Base-by-base conservation (phyloP, 2,113 vertebrate genomes). In the Eidolon helvum region DNA sequence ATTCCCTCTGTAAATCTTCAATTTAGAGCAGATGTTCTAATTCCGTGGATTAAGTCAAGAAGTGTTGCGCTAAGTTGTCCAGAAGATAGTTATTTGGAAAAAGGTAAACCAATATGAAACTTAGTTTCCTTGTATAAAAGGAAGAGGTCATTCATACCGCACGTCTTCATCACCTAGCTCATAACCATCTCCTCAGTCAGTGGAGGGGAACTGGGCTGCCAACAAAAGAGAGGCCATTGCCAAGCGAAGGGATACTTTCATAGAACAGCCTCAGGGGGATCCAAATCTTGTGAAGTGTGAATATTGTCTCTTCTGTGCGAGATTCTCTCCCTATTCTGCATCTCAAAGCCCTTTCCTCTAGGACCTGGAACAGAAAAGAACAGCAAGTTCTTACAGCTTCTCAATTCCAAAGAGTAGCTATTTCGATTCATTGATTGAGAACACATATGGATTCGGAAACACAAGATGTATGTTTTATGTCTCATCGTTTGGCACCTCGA, bases 21-120 rank as follows among this genome's bases (percentile, higher is more conserved):
- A 90, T 98, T 97, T 91, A 79, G 43, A 94, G 83, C 97, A 97
- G 91, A 97, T 98, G 97, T 98, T 98, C 90, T 95, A 91, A 98
- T 97, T 98, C 89, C 2, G 74, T 94, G 94, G 96, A 96, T 97
- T 97, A 96, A 97, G 93, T 87, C 82, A 95, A 69, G 93, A 95
- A 97, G 84, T 79, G 61, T 95, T 77, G 97, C 94, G 87, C 89
- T 97, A 82, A 96, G 45, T 94, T 91, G 93, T 91, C 88, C 96
- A 95, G 86, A 71, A 90, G 94, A 95, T 24, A 82, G 65, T 94
- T 45, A 94, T 45, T 96, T 83, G 75, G 94, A 71, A 93, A 96
- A 96, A 97, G 80, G 74, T 78, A 50, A 65, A 69, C 12, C 74
- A 91, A 21, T 38, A 45, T 65, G 22, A 71, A 43, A 15, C 24